Evolutionary conservation across 2,888 invertebrate genomes (phyloP), one percentile per base, ranked within the genome.

Genomic region (Ganaspis brasiliensis): DNA sequence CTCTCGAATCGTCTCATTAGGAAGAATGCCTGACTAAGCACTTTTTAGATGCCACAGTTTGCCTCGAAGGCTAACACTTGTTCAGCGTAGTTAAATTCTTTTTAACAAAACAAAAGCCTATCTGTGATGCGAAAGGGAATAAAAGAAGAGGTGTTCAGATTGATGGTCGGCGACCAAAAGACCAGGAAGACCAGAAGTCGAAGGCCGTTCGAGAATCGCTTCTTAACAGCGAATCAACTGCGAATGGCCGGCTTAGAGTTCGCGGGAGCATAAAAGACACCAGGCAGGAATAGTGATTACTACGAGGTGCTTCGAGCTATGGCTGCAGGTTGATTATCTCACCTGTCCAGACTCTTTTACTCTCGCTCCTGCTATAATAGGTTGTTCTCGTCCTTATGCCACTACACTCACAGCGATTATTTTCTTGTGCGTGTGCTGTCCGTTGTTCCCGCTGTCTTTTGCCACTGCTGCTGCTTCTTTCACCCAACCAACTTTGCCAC

Each of bases 321-420:
- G 83, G 84, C 85, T 77, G 86, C 87, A 85, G 89, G 86, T 90
- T 90, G 89, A 89, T 90, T 90, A 90, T 90, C 90, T 89, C 89
- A 89, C 88, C 89, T 89, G 89, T 89, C 89, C 85, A 75, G 87
- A 89, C 88, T 89, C 88, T 87, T 89, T 89, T 88, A 87, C 89
- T 89, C 87, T 85, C 86, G 88, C 88, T 87, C 83, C 84, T 83
- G 86, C 86, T 88, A 85, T 88, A 89, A 88, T 89, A 88, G 87
- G 87, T 87, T 89, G 87, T 81, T 83, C n/a, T n/a, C 86, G 87
- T 89, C 86, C 84, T 82, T 82, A 83, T 83, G 84, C 83, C 86
- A 79, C 78, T 75, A 73, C 83, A 82, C 79, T 80, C 80, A 72
- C 61, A 76, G 81, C 83, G 85, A 85, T 87, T 86, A 85, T 85